Evolutionary conservation across 1,140 invertebrate genomes (phyloP).

Genomic region (Anthonomus grandis): DNA sequence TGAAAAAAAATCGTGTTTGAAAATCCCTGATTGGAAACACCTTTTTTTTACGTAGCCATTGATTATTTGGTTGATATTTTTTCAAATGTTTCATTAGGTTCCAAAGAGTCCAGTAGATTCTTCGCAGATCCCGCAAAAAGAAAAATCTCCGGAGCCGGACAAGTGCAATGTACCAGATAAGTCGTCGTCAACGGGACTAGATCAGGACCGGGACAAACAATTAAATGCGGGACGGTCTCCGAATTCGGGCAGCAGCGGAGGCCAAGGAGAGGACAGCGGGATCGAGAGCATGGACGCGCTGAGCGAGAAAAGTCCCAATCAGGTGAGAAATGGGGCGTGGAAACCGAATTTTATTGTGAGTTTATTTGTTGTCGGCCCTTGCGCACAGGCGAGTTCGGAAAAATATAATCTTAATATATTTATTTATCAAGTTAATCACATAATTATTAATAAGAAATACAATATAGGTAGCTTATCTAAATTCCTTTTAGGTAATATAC

Average conservation of each 20-base stretch:
- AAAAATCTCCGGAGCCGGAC: conserved; percentile 44
- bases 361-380: no score
- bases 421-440: no score
- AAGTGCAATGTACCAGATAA: conserved; percentile 42
- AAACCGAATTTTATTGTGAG: no score
- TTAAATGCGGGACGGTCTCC: conserved; percentile 38
- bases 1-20: no score
- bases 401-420: no score
- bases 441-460: no score
- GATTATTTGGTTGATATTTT: no score
- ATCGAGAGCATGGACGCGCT: conserved; percentile 91
- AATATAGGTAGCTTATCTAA: no score
- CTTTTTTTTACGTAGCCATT: no score
- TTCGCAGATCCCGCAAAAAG: conserved; percentile 28
- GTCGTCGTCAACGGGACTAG: conserved; percentile 21
- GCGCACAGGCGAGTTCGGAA: no score
- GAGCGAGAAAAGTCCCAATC: conserved; percentile 79
- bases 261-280: conserved; percentile 81
- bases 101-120: conserved; percentile 18
- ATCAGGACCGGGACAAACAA: conserved; percentile 39
- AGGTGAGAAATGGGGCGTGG: conserved; percentile 14
- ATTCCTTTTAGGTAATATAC: no score
- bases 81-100: conserved; percentile 3
- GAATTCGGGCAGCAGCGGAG: conserved; percentile 39
- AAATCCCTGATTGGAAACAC: no score